Conservation (phyloP, 2,797 vertebrate genomes). For the Sebastes hubbsi region DNA sequence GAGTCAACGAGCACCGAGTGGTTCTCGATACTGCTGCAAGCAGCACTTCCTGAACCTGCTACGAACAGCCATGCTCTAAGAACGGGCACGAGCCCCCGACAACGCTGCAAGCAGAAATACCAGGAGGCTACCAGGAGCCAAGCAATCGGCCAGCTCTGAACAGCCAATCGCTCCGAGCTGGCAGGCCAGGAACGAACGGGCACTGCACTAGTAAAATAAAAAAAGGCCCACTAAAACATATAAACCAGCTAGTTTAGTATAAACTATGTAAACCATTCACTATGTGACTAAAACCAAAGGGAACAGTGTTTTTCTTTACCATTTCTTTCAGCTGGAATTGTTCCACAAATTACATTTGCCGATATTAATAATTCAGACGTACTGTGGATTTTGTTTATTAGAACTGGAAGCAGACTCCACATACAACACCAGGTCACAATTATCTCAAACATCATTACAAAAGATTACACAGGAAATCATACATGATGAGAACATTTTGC, state of each 20-base stretch:
- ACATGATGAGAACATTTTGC: background rate
- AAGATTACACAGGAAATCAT: background rate
- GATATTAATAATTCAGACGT: slow-evolving; percentile 38
- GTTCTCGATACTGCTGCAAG: no score
- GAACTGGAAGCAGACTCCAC: background rate
- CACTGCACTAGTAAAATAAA: no score
- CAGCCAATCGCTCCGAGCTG: no score
- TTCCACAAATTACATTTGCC: slow-evolving; percentile 2
- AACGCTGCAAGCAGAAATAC: no score
- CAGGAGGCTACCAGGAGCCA: no score
- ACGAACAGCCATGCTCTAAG: no score
- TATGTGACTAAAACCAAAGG: background rate
- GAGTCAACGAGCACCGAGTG: no score
- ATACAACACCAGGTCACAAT: background rate
- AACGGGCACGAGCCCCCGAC: no score
- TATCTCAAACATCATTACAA: slow-evolving; percentile 16
- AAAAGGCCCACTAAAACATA: background rate
- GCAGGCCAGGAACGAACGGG: no score
- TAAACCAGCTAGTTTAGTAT: background rate
- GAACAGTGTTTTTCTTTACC: background rate
- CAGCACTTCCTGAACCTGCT: no score
- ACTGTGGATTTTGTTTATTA: slow-evolving; percentile 24
- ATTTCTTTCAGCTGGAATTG: slow-evolving; percentile 7
- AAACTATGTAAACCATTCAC: background rate
- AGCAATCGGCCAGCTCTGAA: no score